Evolutionary conservation across 2,797 vertebrate genomes (phyloP).

Genomic region (Oreochromis mossambicus): DNA sequence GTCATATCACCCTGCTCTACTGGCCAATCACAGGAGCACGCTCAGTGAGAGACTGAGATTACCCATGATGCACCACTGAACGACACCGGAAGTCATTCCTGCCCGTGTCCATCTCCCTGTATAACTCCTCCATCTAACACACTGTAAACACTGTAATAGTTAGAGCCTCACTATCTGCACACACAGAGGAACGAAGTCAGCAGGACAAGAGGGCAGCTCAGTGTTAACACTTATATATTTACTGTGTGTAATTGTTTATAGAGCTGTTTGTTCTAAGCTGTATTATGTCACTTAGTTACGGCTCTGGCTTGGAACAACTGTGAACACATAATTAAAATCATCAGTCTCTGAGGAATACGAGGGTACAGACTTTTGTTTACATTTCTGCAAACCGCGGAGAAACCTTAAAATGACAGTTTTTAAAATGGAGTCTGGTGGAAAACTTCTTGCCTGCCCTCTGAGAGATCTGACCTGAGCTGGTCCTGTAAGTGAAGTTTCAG

Average conservation of each 20-base stretch:
- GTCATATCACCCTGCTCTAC: too few relatives aligned
- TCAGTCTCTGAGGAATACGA: neutral
- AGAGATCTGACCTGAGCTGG: too few relatives aligned
- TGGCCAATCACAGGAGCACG: neutral
- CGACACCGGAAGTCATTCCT: neutral
- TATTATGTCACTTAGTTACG: neutral
- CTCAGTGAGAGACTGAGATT: neutral
- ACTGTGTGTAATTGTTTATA: neutral
- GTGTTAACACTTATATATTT: neutral
- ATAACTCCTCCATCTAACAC: neutral
- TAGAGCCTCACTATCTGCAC: neutral
- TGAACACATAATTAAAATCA: neutral
- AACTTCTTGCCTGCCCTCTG: neutral
- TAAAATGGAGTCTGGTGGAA: neutral
- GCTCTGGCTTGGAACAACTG: neutral
- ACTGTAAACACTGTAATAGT: neutral
- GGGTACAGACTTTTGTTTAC: neutral
- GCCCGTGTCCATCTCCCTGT: fast-evolving
- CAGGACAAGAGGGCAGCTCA: neutral
- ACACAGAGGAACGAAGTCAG: neutral
- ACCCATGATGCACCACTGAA: neutral
- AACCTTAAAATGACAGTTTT: neutral
- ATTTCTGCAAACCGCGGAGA: neutral
- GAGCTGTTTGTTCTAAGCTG: neutral
- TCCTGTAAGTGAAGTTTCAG: too few relatives aligned